phyloP scores from a whole-genome alignment of 2,797 vertebrate species.

The Gephyroberyx darwinii region DNA sequence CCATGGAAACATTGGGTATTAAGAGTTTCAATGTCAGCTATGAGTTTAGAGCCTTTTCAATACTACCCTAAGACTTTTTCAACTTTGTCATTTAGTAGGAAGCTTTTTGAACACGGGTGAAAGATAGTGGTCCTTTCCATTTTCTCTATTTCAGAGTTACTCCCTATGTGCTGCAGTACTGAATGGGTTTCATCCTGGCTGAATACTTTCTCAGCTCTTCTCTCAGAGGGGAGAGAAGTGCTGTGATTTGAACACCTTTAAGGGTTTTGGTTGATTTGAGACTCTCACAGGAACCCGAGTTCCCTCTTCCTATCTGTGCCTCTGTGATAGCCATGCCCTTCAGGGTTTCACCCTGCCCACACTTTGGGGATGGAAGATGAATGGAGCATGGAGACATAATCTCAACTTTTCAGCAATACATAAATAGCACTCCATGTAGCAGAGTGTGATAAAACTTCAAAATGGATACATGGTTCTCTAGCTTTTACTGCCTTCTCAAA shows the following conservation, averaged over 20 bases:
- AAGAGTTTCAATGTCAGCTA: background rate
- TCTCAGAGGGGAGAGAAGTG: constrained; percentile 23
- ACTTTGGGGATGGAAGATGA: constrained; percentile 34
- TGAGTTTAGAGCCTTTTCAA: background rate
- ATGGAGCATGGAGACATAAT: constrained; percentile 11
- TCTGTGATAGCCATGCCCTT: constrained; percentile 40
- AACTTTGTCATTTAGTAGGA: background rate
- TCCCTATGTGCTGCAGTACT: constrained; percentile 6
- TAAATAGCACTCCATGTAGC: constrained; percentile 7
- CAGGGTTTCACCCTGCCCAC: constrained; percentile 31
- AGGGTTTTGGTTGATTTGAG: constrained; percentile 41
- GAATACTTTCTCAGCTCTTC: constrained; percentile 29
- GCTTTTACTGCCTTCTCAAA: background rate
- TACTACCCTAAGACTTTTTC: background rate
- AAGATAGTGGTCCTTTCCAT: background rate
- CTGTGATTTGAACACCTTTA: constrained; percentile 52
- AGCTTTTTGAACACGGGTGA: background rate
- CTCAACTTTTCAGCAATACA: constrained; percentile 24
- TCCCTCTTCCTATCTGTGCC: constrained; percentile 17
- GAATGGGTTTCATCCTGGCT: constrained; percentile 18
- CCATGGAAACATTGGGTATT: background rate
- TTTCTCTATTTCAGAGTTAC: constrained; percentile 21
- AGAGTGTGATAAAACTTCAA: background rate
- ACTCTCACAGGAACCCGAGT: constrained; percentile 46
- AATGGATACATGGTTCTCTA: background rate